Conservation (phyloP, 2,888 invertebrate genomes). For the Oegoconia quadripuncta region DNA sequence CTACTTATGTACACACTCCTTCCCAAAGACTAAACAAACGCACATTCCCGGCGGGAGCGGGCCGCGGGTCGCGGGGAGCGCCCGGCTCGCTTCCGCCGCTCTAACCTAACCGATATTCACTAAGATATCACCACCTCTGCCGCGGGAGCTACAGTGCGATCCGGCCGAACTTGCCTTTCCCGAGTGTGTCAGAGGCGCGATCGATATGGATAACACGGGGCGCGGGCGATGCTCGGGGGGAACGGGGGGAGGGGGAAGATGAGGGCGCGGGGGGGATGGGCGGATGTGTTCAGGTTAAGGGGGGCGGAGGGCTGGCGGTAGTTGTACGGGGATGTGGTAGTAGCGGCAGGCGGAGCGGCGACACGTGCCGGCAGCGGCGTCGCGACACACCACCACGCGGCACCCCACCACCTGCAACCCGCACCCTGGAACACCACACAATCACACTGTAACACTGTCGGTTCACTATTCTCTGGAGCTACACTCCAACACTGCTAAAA, state of each 20-base stretch:
- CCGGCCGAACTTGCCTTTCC: constrained; percentile 53
- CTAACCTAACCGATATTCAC: constrained; percentile 59
- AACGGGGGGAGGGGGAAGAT: constrained; percentile 23
- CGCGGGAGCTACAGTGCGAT: constrained; percentile 46
- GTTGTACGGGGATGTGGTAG: constrained; percentile 96
- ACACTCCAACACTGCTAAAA: too few relatives aligned
- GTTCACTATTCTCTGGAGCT: too few relatives aligned
- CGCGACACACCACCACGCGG: constrained; percentile 97
- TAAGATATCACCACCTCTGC: constrained; percentile 58
- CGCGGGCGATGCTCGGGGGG: constrained; percentile 41
- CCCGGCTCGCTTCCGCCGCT: constrained; percentile 35
- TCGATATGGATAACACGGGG: constrained; percentile 57
- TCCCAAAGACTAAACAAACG: constrained; percentile 54
- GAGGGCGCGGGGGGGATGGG: constrained; percentile 3
- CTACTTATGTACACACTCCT: constrained; percentile 76
- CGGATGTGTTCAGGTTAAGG: constrained; percentile 53
- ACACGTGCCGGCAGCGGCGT: constrained; percentile 96
- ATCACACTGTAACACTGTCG: neutral
- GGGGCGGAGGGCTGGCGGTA: constrained; percentile 86
- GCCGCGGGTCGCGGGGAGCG: constrained; percentile 29
- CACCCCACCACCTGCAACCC: constrained; percentile 97
- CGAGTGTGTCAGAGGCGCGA: constrained; percentile 65
- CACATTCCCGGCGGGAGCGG: constrained; percentile 35
- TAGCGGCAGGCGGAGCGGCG: constrained; percentile 97
- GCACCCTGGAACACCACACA: constrained; percentile 84